Percentiles rank a stretch among this genome's conserved stretches.
These are phyloP conservation scores for Lindbergichthys nudifrons DNA, from an alignment of 2,797 vertebrate genomes.

Conservation along the genomic window DNA sequence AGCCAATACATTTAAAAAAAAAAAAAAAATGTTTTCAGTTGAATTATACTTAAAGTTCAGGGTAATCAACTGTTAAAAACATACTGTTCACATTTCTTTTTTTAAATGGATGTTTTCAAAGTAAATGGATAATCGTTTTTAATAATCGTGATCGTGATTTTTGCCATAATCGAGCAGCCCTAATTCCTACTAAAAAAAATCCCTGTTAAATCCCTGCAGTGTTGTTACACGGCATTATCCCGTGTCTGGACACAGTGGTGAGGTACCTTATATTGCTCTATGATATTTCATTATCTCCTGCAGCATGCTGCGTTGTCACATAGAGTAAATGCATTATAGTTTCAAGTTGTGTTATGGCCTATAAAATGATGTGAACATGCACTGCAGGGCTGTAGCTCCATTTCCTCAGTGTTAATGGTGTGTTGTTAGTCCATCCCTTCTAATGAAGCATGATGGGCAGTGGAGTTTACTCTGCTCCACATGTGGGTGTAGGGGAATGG, in stretches of 20 bases:
- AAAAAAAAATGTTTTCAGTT: too few relatives aligned
- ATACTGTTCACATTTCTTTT: too few relatives aligned
- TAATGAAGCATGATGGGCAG: slow-evolving; percentile 28
- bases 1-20: slow-evolving; percentile 26
- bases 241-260: not conserved
- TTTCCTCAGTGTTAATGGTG: slow-evolving; percentile 9
- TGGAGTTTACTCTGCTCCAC: slow-evolving; percentile 47
- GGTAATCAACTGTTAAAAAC: too few relatives aligned
- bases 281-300: not conserved
- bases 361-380: not conserved
- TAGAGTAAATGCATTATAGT: not conserved
- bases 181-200: slow-evolving; percentile 15
- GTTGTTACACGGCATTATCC: not conserved
- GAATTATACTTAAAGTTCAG: too few relatives aligned
- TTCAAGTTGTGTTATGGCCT: not conserved
- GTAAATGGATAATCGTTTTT: too few relatives aligned
- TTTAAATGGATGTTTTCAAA: too few relatives aligned
- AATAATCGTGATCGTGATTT: too few relatives aligned
- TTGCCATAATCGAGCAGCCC: too few relatives aligned
- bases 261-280: not conserved
- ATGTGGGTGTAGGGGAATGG: slow-evolving; percentile 17
- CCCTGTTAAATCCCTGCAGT: not conserved
- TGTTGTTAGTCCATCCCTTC: slow-evolving; percentile 16
- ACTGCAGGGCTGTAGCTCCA: not conserved
- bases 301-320: not conserved